phyloP scores from a whole-genome alignment of 2,113 vertebrate genomes.

The Myanophis thanlyinensis region DNA sequence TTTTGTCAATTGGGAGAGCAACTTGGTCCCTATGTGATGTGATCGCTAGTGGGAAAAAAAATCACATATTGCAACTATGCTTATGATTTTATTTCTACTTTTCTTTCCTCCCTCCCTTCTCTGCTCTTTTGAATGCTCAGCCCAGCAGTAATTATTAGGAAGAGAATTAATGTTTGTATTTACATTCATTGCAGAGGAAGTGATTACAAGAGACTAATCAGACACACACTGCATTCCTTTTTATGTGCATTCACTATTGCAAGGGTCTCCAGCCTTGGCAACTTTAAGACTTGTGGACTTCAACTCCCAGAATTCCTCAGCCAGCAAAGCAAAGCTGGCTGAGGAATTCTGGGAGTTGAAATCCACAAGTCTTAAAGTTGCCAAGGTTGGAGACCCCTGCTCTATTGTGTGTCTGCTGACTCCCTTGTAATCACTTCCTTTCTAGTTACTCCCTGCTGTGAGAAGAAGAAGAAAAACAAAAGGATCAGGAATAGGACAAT shows the following conservation, averaged over 20 bases:
- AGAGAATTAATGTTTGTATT: neutral
- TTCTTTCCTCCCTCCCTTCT: neutral
- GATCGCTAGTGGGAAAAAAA: neutral
- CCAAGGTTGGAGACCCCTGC: too few relatives aligned
- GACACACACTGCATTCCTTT: neutral
- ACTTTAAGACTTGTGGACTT: too few relatives aligned
- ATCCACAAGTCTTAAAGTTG: too few relatives aligned
- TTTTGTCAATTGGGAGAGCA: neutral
- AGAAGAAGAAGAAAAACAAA: neutral
- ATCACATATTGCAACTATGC: neutral
- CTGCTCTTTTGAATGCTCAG: neutral
- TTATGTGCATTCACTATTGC: neutral
- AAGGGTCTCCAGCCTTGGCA: too few relatives aligned
- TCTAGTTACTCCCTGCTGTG: neutral
- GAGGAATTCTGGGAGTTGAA: too few relatives aligned
- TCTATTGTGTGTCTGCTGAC: neutral
- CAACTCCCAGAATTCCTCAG: too few relatives aligned
- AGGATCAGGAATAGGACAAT: neutral
- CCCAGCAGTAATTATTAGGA: neutral
- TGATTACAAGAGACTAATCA: neutral
- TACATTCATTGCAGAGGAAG: neutral
- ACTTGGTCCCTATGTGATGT: neutral
- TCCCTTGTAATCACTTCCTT: neutral
- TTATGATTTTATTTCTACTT: neutral
- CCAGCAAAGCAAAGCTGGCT: too few relatives aligned